Base-by-base conservation (phyloP, 2,797 vertebrate species). In the Arremon brunneinucha region DNA sequence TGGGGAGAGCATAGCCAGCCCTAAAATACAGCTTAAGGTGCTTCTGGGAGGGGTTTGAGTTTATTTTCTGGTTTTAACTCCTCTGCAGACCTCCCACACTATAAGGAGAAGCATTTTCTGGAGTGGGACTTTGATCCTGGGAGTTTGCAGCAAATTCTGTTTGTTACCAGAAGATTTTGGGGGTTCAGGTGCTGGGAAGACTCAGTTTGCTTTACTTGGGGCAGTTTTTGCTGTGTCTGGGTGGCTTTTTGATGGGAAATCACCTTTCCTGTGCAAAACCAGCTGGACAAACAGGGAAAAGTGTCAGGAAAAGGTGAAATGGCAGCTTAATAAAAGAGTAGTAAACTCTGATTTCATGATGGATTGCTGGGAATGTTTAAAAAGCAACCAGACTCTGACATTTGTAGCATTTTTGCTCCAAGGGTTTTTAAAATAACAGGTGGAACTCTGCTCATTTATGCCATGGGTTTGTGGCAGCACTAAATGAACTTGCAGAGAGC, bases 21-120 rank as follows among this genome's bases (percentile, higher is more conserved):
- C 26, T 30, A 6, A 34, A 50, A 6, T 3, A 1, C 2, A 9
- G 34, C 23, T 80, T 12, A 1, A 32, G 10, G 37, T 18, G 23
- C 26, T 83, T 15, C 24, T 68, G 34, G 69, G 41, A 28, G 32
- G 13, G 74, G 19, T 26, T 80, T 22, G 23, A 2, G 2, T 75
- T 75, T 28, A 2, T 70, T 79, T 50, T 16, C 35, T 87, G 74
- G 18, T 41, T 72, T 50, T 12, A 9, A 24, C 32, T 47, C 41
- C 37, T 69, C 59, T 72, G 32, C 52, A 78, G 35, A 9, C 17
- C 23, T 79, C 35, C 37, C 34, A 2, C 44, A 41, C 26, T 7
- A 7, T 26, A n/a, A 67, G 2, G 2, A 74, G 34, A 46, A 32
- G 64, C 10, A 2, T 78, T 83, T 68, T 41, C 17, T 80, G 5